Conservation (phyloP, 2,113 vertebrate species). For the Ciconia boyciana region DNA sequence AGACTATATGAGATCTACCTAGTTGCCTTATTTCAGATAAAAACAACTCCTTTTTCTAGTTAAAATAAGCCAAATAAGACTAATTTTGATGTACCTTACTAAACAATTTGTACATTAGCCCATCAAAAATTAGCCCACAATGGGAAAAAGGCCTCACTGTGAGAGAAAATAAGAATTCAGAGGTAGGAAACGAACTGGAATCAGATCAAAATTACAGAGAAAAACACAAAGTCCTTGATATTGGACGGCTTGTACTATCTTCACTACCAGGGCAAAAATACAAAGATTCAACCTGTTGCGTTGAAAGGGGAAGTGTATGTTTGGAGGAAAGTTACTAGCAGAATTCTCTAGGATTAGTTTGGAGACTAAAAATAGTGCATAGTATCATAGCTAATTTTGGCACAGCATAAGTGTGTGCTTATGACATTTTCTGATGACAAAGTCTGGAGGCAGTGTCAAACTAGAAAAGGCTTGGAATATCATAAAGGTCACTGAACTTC, state of each 20-base stretch:
- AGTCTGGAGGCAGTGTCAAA: slow-evolving; percentile 27
- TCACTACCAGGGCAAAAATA: not conserved
- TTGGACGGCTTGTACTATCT: not conserved
- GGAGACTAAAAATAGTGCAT: slow-evolving; percentile 47
- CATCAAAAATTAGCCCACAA: not conserved
- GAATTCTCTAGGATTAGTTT: not conserved
- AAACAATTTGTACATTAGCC: not conserved
- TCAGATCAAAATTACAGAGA: not conserved
- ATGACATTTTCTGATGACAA: slow-evolving; percentile 59
- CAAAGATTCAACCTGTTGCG: not conserved
- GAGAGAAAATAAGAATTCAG: not conserved
- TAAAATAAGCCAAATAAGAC: not conserved
- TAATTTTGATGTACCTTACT: not conserved
- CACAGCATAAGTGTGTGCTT: not conserved
- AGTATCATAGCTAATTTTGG: slow-evolving; percentile 50
- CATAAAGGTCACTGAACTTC: slow-evolving; percentile 31
- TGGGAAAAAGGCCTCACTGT: not conserved
- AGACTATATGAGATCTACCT: not conserved
- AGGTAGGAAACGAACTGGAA: not conserved
- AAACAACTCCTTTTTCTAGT: not conserved
- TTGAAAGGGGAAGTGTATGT: not conserved
- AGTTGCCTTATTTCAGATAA: not conserved
- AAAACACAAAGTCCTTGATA: not conserved
- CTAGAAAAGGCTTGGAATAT: slow-evolving; percentile 14
- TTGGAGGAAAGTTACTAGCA: slow-evolving; percentile 1